Percentiles rank a stretch among this genome's conserved stretches.
Conservation (phyloP, 2,888 invertebrate species). For the Thumatha senex region DNA sequence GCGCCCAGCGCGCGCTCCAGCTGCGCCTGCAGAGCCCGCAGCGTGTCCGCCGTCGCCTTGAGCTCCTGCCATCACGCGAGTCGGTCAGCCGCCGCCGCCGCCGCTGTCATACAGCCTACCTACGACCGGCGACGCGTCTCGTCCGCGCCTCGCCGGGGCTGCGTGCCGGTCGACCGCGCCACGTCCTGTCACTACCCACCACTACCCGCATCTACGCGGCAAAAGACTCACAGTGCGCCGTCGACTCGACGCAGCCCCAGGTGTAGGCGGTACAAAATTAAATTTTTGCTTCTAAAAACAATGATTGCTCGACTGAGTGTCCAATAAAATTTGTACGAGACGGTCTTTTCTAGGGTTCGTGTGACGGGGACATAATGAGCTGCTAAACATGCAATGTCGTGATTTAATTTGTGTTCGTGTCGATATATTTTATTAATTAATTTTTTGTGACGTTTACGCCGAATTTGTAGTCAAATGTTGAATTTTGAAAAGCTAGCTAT, state of each 20-base stretch:
- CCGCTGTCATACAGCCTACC: constrained; percentile 56
- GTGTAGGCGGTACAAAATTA: constrained; percentile 58
- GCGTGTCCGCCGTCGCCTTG: constrained; percentile 92
- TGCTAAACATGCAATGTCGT: constrained; percentile 82
- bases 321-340: constrained; percentile 72
- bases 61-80: constrained; percentile 87
- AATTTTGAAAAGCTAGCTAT: constrained; percentile 35
- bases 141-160: constrained; percentile 58
- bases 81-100: constrained; percentile 68
- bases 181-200: no score
- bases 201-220: no score
- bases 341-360: constrained; percentile 76
- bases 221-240: constrained; percentile 40
- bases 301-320: constrained; percentile 69
- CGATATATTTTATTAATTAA: constrained; percentile 46
- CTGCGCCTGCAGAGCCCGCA: constrained; percentile 91
- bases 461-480: constrained; percentile 53
- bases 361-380: constrained; percentile 79
- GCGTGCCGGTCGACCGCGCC: constrained; percentile 39
- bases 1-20: constrained; percentile 89
- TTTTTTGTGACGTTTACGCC: constrained; percentile 66
- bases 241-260: constrained; percentile 68
- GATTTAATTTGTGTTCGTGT: constrained; percentile 72
- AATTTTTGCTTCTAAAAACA: constrained; percentile 65
- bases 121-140: constrained; percentile 57